Base-by-base conservation (phyloP, 2,797 vertebrate species). In the Phrynocephalus vlangalii region DNA sequence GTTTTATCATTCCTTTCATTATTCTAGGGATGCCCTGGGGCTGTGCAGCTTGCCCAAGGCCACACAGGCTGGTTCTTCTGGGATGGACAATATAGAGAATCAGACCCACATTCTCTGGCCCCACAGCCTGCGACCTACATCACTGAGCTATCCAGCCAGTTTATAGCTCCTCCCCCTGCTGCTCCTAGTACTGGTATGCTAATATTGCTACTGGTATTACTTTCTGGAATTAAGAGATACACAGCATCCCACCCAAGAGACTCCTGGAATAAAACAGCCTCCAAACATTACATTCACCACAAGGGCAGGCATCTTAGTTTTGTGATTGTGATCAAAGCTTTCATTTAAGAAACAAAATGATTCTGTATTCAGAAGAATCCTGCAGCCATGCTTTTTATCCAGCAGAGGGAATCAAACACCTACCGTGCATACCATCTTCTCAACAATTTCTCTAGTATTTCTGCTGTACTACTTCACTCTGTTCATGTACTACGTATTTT, bases 391-490 rank as follows among this genome's bases (percentile, higher is more conserved):
- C 44, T 50, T 80, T 70, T 60, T n/a, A 44, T 70, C 91, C 93
- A 4, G 78, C 15, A 95, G 94, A 94, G 94, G 94, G 94, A 91
- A 86, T 44, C 90, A 90, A 44, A 82, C 16, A 2, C 88, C 83
- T 56, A n/a, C 10, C 86, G 56, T 22, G n/a, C n/a, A 48, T 73
- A 66, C 1, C 11, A 2, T 10, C 3, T 28, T 6, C 1, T 0
- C 52, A 13, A 18, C n/a, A 38, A 16, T 52, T 60, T 9, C 0
- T 44, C 38, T 44, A 38, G 16, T 82, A 30, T 82, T 68, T 13
- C 1, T 28, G 4, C 1, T 28, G 4, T 44, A 3, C 26, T 70
- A 56, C 15, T 80, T 82, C 66, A 18, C 78, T 92, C 79, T 81
- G 38, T 70, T 56, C 68, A 84, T 72, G 56, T 24, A 79, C 6